Base-by-base conservation (phyloP, 1,140 invertebrate species). In the Drosophila kanapiae region DNA sequence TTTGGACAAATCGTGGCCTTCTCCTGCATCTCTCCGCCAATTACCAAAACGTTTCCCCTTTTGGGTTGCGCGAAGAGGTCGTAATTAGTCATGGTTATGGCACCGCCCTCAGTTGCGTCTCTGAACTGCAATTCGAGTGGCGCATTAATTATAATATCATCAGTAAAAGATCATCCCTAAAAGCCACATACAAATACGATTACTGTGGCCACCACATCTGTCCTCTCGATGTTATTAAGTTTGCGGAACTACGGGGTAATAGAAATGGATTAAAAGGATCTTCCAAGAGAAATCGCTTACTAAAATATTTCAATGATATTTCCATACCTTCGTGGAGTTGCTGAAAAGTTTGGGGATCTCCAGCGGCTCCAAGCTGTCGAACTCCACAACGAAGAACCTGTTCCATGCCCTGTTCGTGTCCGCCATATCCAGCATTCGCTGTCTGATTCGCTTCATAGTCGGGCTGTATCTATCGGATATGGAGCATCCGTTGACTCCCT, bases 161-260 rank as follows among this genome's bases (percentile, higher is more conserved):
- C 1, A 2, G 1, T 7, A 2, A 10, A 7, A 16, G 8, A 1
- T 13, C 4, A 0, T 13, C 8, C 1, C 1, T 8, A 3, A 18
- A 14, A 9, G 4, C 3, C 14, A 80, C 84, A 61, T 37, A 87
- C 83, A 54, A 87, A 83, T 14, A 88, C 35, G 3, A 88, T 67
- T 2, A 45, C 71, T 4, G 63, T 63, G 10, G 62, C 57, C 18
- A 60, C 51, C 2, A 86, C 23, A 13, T 72, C 29, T 1, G 53
- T 10, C 0, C 23, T 33, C 3, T 75, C 18, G 1, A 38, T 1
- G 6, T 6, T 13, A 8, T 67, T 31, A 10, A 37, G 23, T 6
- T 58, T 13, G n/a, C 18, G 8, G 3, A 76, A 53, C 83, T 86
- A 18, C 9, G 48, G 33, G 9, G 6, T 29, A 38, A 16, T 33